phyloP scores from a whole-genome alignment of 1,140 invertebrate species.

The Sminthurinus signatus region DNA sequence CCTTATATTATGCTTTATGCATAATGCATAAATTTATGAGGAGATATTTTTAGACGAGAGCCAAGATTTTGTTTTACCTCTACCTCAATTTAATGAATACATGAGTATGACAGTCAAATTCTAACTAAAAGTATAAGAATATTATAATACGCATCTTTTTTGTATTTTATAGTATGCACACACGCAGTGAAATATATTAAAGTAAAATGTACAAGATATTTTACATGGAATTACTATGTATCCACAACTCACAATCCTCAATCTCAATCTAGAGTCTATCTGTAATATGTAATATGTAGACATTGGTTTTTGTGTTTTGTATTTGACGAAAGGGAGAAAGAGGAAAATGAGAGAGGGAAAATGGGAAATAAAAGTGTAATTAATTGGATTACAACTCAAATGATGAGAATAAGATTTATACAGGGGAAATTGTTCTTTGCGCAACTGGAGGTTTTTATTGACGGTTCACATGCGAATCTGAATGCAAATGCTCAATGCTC shows the following conservation, averaged over 20 bases:
- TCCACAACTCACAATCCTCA: neutral
- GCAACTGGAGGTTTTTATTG: constrained; percentile 10
- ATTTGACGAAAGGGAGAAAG: neutral
- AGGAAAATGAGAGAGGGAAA: neutral
- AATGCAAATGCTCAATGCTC: no score
- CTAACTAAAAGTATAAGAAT: no score
- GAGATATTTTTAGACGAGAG: no score
- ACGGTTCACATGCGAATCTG: constrained; percentile 15
- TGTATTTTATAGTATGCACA: no score
- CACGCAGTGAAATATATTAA: no score
- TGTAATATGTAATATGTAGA: neutral
- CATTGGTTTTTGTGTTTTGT: neutral
- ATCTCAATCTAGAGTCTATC: neutral
- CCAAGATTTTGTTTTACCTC: no score
- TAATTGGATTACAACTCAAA: constrained; percentile 34
- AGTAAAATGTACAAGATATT: no score
- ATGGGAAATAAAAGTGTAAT: constrained; percentile 16
- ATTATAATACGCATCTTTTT: no score
- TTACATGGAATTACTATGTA: neutral
- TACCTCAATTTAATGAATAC: no score
- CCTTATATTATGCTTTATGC: no score
- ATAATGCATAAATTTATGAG: no score
- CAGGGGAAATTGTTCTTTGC: constrained; percentile 11
- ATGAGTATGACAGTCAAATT: no score
- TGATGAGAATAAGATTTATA: constrained; percentile 32